These are phyloP conservation scores for Pampus argenteus DNA, from an alignment of 2,797 vertebrate species.

Conservation along the genomic window DNA sequence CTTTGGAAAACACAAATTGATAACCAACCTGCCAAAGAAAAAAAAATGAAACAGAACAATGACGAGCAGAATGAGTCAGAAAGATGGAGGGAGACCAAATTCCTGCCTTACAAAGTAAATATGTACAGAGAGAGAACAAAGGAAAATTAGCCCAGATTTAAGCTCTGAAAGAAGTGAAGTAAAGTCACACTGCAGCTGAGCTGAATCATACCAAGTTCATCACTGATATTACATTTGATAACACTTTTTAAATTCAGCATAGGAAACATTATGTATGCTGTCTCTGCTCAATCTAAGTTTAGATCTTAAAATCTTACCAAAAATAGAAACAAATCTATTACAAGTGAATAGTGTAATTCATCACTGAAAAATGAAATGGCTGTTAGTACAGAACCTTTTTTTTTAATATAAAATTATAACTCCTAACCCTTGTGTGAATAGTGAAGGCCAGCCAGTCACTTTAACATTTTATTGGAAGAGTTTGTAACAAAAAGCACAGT, in stretches of 20 bases:
- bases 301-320: not conserved
- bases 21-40: constrained; percentile 19
- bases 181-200: not conserved
- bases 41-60: not conserved
- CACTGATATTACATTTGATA: not conserved
- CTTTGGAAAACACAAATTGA: constrained; percentile 9
- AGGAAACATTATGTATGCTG: not conserved
- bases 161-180: constrained; percentile 6
- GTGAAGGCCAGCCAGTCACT: not conserved
- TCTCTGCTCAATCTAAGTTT: not conserved
- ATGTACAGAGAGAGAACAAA: constrained; percentile 3
- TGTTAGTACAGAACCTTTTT: too few relatives aligned
- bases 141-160: constrained; percentile 19
- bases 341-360: not conserved
- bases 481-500: constrained; percentile 9
- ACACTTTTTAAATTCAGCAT: not conserved
- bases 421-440: not conserved
- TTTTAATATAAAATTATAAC: not conserved
- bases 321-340: not conserved
- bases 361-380: not conserved
- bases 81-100: not conserved
- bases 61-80: constrained; percentile 9
- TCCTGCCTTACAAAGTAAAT: constrained; percentile 18
- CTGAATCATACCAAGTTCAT: not conserved
- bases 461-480: not conserved